Evolutionary conservation across 2,888 invertebrate species (phyloP).

Genomic region (Eulithis testata): DNA sequence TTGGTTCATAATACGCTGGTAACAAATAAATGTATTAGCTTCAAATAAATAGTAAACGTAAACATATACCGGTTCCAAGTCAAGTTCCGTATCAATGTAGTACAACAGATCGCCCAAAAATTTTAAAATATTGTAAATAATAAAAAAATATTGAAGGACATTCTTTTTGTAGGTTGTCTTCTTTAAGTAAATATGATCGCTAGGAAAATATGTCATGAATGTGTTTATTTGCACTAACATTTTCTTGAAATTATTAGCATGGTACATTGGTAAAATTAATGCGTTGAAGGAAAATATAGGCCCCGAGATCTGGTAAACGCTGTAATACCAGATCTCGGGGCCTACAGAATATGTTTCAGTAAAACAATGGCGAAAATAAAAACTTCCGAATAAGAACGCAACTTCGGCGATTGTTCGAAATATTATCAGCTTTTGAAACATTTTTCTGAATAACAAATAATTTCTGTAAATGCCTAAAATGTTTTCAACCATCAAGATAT

Average conservation of each 20-base stretch:
- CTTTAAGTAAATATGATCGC: neutral
- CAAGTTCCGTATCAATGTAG: neutral
- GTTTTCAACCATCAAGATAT: conserved; percentile 21
- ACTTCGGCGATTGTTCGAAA: conserved; percentile 18
- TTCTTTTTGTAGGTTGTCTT: neutral
- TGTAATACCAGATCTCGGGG: neutral
- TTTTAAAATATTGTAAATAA: conserved; percentile 6
- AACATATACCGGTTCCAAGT: neutral
- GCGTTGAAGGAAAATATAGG: conserved; percentile 3
- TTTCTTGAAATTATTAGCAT: conserved; percentile 19
- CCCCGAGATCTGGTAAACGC: no score
- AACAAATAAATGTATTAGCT: neutral
- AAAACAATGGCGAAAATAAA: neutral
- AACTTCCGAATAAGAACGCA: neutral
- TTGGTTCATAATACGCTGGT: conserved; percentile 2
- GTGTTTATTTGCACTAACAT: conserved; percentile 9
- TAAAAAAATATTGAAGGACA: neutral
- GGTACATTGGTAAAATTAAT: conserved; percentile 6
- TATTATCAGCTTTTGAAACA: conserved; percentile 9
- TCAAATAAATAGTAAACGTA: neutral
- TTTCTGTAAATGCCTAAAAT: conserved; percentile 31
- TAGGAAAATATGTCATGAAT: conserved; percentile 9
- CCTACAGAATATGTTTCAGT: neutral
- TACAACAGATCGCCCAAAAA: neutral
- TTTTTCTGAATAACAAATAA: conserved; percentile 25